Percentiles rank a stretch among this genome's conserved stretches.
These are phyloP conservation scores for Thaumatotibia leucotreta DNA, from an alignment of 1,140 invertebrate genomes.

Conservation along the genomic window DNA sequence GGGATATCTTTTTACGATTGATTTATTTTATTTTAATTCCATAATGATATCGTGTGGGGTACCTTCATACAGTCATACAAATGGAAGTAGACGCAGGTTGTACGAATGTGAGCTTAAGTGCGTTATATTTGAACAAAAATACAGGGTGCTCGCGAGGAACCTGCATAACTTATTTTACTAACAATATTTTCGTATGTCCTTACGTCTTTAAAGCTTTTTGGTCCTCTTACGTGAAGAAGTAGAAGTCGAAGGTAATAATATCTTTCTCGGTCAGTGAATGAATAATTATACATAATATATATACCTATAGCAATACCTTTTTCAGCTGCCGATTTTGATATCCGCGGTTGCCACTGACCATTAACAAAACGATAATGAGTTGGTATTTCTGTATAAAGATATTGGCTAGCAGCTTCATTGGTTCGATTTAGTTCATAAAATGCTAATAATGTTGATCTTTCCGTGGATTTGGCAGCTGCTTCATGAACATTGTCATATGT, in stretches of 20 bases:
- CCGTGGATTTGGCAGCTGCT: not conserved
- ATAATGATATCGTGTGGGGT: too few species aligned
- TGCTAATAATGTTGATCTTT: constrained; percentile 21
- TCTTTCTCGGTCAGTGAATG: constrained; percentile 18
- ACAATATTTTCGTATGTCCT: constrained; percentile 22
- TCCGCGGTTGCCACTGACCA: constrained; percentile 17
- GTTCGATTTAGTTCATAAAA: constrained; percentile 18
- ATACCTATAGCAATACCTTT: constrained; percentile 21
- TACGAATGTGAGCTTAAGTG: too few species aligned
- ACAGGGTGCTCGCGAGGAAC: too few species aligned
- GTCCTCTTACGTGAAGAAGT: constrained; percentile 20
- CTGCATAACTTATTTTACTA: too few species aligned
- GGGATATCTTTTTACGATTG: too few species aligned
- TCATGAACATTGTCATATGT: not conserved
- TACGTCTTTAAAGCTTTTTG: constrained; percentile 20
- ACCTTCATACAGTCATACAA: too few species aligned
- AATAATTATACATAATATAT: constrained; percentile 23
- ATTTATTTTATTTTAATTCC: too few species aligned
- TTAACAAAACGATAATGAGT: constrained; percentile 15
- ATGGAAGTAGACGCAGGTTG: too few species aligned
- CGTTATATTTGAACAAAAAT: too few species aligned
- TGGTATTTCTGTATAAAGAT: constrained; percentile 18
- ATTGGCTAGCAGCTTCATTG: constrained; percentile 13
- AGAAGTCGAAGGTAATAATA: constrained; percentile 18
- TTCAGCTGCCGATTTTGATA: constrained; percentile 19